Evolutionary conservation across 2,797 vertebrate species (phyloP), one percentile per base, ranked within the genome.

Genomic region (Moxostoma hubbsi): DNA sequence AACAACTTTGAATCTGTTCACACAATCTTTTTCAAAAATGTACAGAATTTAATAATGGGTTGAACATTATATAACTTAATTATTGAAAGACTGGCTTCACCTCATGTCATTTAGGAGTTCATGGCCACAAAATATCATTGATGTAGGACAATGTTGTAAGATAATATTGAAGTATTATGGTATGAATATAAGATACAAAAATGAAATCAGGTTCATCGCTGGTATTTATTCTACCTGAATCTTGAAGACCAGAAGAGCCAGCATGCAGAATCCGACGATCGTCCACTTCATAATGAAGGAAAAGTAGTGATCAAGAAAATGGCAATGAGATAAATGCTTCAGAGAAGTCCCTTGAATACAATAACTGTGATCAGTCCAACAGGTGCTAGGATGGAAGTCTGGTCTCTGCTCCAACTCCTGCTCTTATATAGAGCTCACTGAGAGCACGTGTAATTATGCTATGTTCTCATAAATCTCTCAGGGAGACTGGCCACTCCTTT

Each of bases 231-330:
- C 59, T 89, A 92, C 91, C 91, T 88, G 76, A 59, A n/a, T 50
- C 12, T 43, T 12, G 15, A 58, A 59, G 10, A 63, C 12, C 84
- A 88, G 46, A 75, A 91, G 65, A 50, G 69, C 68, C 82, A 90
- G 12, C 0, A 72, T 11, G 57, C 36, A 76, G 61, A 87, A 7
- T 46, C 18, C 74, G 53, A 85, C 10, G 83, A 24, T 5, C 9
- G 47, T 24, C 5, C 18, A 71, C 82, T 85, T 89, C 90, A 88
- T 90, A 58, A 9, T 85, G 81, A n/a, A 57, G 57, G 75, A n/a
- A 7, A 0, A 5, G 43, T 13, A 50, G 43, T 50, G 71, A 61
- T 36, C 45, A 47, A 62, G 61, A 36, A 65, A 7, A 54, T 8
- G 9, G 1, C 2, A 57, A 68, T 13, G 6, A 50, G 7, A 73